These are phyloP conservation scores for Stichopus horrens DNA, from an alignment of 53 echinoderm and acorn worm genomes.

Conservation along the genomic window DNA sequence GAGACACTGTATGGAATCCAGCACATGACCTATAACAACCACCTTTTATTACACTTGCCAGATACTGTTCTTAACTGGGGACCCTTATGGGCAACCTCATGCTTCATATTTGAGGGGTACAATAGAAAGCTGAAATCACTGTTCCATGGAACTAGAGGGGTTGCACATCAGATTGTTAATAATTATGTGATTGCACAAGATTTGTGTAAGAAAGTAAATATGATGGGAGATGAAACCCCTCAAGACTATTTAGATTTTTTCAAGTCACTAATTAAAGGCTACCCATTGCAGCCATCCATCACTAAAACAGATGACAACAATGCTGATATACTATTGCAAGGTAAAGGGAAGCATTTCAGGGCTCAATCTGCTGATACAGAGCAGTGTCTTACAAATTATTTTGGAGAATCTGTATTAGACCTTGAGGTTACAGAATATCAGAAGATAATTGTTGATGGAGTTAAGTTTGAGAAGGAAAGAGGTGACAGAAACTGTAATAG, in stretches of 20 bases:
- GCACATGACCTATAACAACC: conserved; percentile 16
- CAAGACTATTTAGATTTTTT: background rate
- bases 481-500: background rate
- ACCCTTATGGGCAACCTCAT: conserved; percentile 23
- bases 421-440: background rate
- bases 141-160: conserved; percentile 9
- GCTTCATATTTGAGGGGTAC: conserved; percentile 17
- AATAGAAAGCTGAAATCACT: conserved; percentile 18
- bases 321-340: background rate
- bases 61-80: conserved; percentile 1
- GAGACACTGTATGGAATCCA: background rate
- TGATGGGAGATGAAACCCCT: conserved; percentile 22
- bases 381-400: background rate
- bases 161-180: conserved; percentile 33
- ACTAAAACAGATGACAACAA: conserved; percentile 3
- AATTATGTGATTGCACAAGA: conserved; percentile 35
- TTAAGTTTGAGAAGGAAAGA: conserved; percentile 8
- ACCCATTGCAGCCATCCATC: background rate
- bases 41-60: conserved; percentile 15
- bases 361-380: background rate
- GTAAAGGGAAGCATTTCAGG: conserved; percentile 7
- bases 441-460: background rate
- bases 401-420: conserved; percentile 2
- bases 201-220: background rate
- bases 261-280: conserved; percentile 9